phyloP scores from a whole-genome alignment of 2,797 vertebrate genomes.

The Hapalemur alaotrensis region DNA sequence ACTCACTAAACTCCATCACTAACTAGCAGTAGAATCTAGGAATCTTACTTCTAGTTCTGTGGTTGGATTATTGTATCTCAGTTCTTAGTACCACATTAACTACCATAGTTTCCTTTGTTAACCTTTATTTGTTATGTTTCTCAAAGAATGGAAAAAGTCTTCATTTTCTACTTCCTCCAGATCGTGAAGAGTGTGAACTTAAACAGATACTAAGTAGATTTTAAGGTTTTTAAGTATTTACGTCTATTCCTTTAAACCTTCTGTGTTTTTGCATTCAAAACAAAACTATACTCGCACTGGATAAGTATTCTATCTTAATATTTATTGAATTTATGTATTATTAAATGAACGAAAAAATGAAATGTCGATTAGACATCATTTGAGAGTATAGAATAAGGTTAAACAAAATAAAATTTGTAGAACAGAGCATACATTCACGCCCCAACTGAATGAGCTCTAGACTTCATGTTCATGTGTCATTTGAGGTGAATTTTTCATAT shows the following conservation, averaged over 20 bases:
- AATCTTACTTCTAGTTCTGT: background rate
- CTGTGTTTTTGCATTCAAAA: background rate
- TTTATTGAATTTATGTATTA: background rate
- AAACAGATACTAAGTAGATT: background rate
- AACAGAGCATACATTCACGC: background rate
- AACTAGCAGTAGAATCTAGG: background rate
- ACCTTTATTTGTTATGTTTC: slow-evolving; percentile 5
- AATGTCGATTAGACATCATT: background rate
- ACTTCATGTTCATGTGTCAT: background rate
- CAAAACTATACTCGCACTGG: background rate
- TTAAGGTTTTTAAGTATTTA: background rate
- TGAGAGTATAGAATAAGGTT: background rate
- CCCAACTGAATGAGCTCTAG: background rate
- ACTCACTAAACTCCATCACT: background rate
- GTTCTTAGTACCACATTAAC: background rate
- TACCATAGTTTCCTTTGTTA: background rate
- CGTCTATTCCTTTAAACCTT: background rate
- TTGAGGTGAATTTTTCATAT: slow-evolving; percentile 33
- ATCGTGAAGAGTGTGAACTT: background rate
- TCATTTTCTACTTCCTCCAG: background rate
- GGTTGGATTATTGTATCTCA: background rate
- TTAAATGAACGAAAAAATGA: slow-evolving; percentile 16
- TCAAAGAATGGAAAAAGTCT: slow-evolving; percentile 34
- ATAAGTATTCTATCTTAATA: background rate
- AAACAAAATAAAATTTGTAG: background rate